Percentiles rank a stretch among this genome's conserved stretches.
These are phyloP conservation scores for Thymallus thymallus DNA, from an alignment of 2,113 vertebrate species.

Conservation along the genomic window DNA sequence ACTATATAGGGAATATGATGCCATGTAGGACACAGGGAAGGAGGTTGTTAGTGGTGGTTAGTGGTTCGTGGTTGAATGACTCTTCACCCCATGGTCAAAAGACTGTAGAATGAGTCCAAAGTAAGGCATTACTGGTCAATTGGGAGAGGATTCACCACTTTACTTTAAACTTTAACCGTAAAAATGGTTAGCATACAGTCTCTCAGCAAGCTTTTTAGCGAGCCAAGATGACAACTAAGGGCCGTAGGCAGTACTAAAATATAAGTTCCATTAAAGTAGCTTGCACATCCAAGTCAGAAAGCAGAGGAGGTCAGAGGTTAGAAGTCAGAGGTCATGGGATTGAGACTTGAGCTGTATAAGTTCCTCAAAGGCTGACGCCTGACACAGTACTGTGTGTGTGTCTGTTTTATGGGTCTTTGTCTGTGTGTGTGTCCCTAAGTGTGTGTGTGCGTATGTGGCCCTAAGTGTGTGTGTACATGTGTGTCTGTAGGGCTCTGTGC, in stretches of 20 bases:
- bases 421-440: too few species aligned
- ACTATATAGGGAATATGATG: too few species aligned
- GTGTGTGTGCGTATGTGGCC: too few species aligned
- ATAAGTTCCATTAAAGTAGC: too few species aligned
- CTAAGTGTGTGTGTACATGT: too few species aligned
- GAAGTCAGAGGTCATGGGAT: neutral
- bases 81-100: constrained; percentile 32
- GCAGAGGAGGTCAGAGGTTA: too few species aligned
- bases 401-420: too few species aligned
- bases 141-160: neutral
- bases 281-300: too few species aligned
- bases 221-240: too few species aligned
- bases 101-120: constrained; percentile 18
- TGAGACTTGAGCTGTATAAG: constrained; percentile 1
- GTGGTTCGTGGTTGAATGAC: constrained; percentile 37
- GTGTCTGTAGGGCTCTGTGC: too few species aligned
- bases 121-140: neutral
- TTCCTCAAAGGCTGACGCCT: neutral
- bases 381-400: neutral
- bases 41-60: constrained; percentile 11
- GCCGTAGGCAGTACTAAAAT: too few species aligned
- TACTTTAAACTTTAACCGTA: neutral
- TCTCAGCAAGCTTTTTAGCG: too few species aligned
- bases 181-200: neutral
- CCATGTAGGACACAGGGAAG: constrained; percentile 1